phyloP scores from a whole-genome alignment of 2,797 vertebrate species.

The Echiichthys vipera region DNA sequence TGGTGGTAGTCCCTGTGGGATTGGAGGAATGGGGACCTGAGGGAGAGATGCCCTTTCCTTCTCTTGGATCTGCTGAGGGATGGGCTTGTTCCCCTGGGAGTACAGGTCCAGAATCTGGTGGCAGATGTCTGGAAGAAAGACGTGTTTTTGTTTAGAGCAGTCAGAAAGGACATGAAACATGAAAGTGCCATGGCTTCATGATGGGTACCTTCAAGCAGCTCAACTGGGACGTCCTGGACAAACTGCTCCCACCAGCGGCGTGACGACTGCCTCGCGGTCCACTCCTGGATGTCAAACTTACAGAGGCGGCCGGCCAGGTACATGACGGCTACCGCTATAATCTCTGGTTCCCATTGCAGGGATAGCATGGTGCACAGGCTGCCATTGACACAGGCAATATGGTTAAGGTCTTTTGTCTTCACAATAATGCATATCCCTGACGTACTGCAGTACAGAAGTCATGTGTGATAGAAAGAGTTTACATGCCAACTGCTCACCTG shows the following conservation, averaged over 20 bases:
- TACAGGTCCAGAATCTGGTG: constrained; percentile 98
- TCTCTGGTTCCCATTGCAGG: constrained; percentile 98
- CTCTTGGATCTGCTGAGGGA: constrained; percentile 91
- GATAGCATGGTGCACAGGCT: constrained; percentile 97
- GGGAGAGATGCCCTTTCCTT: constrained; percentile 82
- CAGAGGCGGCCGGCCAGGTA: constrained; percentile 96
- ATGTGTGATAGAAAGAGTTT: not conserved
- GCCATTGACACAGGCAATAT: constrained; percentile 2
- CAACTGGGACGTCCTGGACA: constrained; percentile 98
- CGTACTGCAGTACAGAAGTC: not conserved
- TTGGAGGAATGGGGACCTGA: constrained; percentile 68
- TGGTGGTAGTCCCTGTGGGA: constrained; percentile 68
- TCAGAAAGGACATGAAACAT: not conserved
- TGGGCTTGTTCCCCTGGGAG: constrained; percentile 97
- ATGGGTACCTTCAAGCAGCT: constrained; percentile 93
- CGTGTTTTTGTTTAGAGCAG: not conserved
- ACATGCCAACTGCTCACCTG: constrained; percentile 82
- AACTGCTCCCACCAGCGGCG: constrained; percentile 99
- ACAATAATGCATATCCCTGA: too few relatives aligned
- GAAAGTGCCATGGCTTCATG: too few relatives aligned
- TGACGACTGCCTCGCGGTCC: constrained; percentile 96
- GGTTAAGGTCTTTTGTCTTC: too few relatives aligned
- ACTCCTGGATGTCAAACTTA: constrained; percentile 98
- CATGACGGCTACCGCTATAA: constrained; percentile 98
- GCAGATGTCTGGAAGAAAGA: constrained; percentile 89